Evolutionary conservation across 1,140 invertebrate genomes (phyloP), one percentile per base, ranked within the genome.

Genomic region (Portunus trituberculatus): DNA sequence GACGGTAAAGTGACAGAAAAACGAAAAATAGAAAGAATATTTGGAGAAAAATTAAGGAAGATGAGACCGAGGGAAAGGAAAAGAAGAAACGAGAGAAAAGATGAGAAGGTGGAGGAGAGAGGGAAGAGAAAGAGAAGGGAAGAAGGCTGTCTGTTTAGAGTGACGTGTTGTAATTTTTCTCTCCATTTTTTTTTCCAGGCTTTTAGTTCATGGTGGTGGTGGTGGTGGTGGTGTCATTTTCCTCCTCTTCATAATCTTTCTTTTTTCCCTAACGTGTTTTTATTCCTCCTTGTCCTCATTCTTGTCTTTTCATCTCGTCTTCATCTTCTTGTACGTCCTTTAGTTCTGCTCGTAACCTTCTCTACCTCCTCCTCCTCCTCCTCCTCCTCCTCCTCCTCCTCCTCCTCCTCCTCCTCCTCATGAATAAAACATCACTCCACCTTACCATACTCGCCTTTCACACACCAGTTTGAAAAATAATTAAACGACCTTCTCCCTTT

Each of bases 321-420:
- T 76, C n/a, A 25, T 76, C 20, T 8, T 76, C 67, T 76, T 39
- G 39, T 39, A 39, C 6, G 39, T 6, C 39, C 6, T 39, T 39
- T 39, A 39, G 39, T 39, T 6, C 39, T 39, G 39, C 1, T 39
- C 39, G 39, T 39, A 39, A 39, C 39, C 20, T 76, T 8, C 20
- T 76, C 20, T 20, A n/a, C 20, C 67, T 76, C 6, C 67, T 76
- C 59, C 59, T 76, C 59, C 59, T 76, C 59, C 59, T 76, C 59
- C 20, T 25, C 59, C 20, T n/a, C 67, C 25, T n/a, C 20, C 67
- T n/a, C 67, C 25, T n/a, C 67, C 8, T n/a, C 67, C 67, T 76
- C 67, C 67, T 76, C 67, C 20, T 76, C 67, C 67, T 76, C 67
- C 67, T 76, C 67, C 67, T 76, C 67, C 67, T 76, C 67, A 76